Conservation (phyloP, 2,888 invertebrate genomes). For the Tenthredo mesomela region DNA sequence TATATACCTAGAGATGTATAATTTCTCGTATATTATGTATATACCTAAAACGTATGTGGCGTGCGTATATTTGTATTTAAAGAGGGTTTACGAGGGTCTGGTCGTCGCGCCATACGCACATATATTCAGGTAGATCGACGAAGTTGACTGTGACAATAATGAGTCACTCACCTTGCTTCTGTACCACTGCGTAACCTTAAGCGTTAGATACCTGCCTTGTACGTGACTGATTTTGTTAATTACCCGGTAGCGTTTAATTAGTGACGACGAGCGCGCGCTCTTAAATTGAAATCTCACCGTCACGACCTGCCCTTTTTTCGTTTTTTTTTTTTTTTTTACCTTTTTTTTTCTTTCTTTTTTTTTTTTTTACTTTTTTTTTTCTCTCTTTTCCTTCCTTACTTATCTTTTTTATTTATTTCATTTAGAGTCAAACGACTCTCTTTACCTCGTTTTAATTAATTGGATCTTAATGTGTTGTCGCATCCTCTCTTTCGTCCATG, state of each 20-base stretch:
- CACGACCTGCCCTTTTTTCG: conserved; percentile 24
- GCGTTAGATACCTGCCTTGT: conserved; percentile 31
- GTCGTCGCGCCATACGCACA: neutral
- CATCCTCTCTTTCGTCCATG: neutral
- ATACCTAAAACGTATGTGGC: neutral
- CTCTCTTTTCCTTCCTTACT: neutral
- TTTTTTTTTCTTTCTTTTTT: neutral
- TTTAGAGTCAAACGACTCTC: conserved; percentile 12
- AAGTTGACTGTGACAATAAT: conserved; percentile 43
- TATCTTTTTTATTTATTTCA: neutral
- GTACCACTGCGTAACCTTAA: conserved; percentile 41
- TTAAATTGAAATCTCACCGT: conserved; percentile 41
- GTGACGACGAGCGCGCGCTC: conserved; percentile 20
- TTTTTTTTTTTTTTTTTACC: neutral
- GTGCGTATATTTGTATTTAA: conserved; percentile 4
- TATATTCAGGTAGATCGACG: neutral
- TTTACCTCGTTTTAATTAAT: conserved; percentile 27
- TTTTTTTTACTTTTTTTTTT: neutral
- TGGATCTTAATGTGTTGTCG: conserved; percentile 5
- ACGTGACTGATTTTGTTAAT: conserved; percentile 44
- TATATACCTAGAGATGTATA: neutral
- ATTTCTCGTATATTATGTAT: neutral
- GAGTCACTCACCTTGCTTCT: conserved; percentile 41
- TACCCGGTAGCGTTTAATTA: conserved; percentile 45
- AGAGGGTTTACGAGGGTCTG: conserved; percentile 10